Evolutionary conservation across 2,113 vertebrate species (phyloP), one percentile per base, ranked within the genome.

Genomic region (Camarhynchus parvulus): DNA sequence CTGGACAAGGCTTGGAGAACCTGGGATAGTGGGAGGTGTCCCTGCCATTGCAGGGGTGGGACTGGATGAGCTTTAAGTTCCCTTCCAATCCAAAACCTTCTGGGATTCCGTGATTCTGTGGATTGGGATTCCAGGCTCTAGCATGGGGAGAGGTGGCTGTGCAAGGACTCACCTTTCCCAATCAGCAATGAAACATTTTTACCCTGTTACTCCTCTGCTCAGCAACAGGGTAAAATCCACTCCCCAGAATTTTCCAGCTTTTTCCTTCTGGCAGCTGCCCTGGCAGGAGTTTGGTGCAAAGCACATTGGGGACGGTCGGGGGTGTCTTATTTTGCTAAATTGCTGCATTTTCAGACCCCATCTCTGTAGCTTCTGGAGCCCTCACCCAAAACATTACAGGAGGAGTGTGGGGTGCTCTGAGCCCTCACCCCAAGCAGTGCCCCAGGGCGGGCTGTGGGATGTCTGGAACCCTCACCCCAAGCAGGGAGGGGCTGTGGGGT

Each of bases 1-100:
- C 0, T 53, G 53, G 69, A 67, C 0, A 0, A 20, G 39, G 53
- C 2, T 68, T 68, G 47, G 63, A 76, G 30, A 47, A 0, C 30
- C 20, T 69, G 79, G 56, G 47, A 10, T 0, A 9, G 41, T 69
- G 63, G 35, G 1, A 69, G n/a, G 17, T 41, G 70, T 47, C 39
- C 53, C 20, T 61, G 69, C 16, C 27, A 3, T 4, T 28, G 53
- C 28, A 53, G 30, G 15, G 20, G 13, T 18, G 30, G 24, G 2
- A 53, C 1, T 18, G 17, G 46, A 35, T 62, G n/a, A 12, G 14
- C 10, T 47, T 55, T 42, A 62, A 55, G 1, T 1, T 47, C 30
- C 24, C 7, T 56, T 63, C 35, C 35, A 41, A 14, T 9, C 47
- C 47, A 62, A 76, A 41, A 30, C 18, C 8, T 3, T 30, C 24